Base-by-base conservation (phyloP, 1,140 invertebrate species). In the Drosophila quadrilineata region DNA sequence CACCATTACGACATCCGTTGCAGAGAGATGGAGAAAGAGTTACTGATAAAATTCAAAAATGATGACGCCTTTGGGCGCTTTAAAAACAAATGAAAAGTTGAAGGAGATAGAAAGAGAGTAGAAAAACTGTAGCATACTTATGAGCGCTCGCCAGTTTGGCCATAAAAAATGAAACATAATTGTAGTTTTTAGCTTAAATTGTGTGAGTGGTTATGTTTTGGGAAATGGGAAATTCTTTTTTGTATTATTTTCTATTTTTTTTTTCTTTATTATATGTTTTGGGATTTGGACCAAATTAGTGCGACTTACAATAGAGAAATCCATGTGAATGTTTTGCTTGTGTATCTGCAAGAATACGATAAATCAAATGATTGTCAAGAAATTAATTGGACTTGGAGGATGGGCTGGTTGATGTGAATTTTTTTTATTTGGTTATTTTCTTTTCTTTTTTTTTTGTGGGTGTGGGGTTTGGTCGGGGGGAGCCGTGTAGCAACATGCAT, bases 281-380 rank as follows among this genome's bases (percentile, higher is more conserved):
- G 22, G 48, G 31, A 65, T 71, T 36, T 40, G 2, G 5, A 53
- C 68, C 79, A 84, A 84, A 79, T 79, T 74, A 41, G 79, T 84
- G 79, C 79, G 64, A 87, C 84, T 87, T 87, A 87, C 84, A 87
- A 87, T 87, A 80, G 64, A 87, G 84, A 87, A 87, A 87, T 87
- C 84, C 84, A 73, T 84, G 77, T 71, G 84, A 87, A 85, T 87
- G 84, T 85, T 87, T 87, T 75, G 84, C 84, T 85, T 87, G 79
- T 87, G 85, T 87, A 87, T 87, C 84, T 87, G 85, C 68, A 87
- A 87, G 68, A 82, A 87, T 85, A 84, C 79, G 79, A 84, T 74
- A 84, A 85, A 85, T 85, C 71, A 82, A 84, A 85, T 60, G 73
- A 79, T 62, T 79, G 76, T 76, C 41, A 45, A 57, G 56, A 77